Evolutionary conservation across 2,888 invertebrate genomes (phyloP).

Genomic region (Sphaerophoria rueppellii): DNA sequence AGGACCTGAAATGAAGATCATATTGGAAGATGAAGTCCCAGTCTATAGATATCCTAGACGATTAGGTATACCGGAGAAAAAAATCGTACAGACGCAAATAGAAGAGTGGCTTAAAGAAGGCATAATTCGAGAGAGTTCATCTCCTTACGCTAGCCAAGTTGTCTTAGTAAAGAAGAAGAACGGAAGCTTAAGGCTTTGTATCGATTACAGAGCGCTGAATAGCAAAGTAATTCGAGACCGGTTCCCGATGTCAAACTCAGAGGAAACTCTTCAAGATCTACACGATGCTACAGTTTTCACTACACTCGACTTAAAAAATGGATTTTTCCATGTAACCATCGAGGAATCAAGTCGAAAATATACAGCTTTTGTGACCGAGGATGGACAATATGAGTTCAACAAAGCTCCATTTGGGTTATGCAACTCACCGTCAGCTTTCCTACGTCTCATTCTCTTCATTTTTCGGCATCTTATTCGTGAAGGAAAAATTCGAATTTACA

Average conservation of each 20-base stretch:
- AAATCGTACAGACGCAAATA: not conserved
- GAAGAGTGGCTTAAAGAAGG: not conserved
- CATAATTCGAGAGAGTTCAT: constrained; percentile 1
- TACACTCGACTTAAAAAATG: too few relatives aligned
- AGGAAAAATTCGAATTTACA: constrained; percentile 6
- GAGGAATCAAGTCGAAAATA: constrained; percentile 9
- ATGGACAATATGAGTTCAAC: constrained; percentile 2
- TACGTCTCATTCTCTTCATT: constrained; percentile 3
- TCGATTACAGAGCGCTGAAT: constrained; percentile 70
- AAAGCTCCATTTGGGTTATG: not conserved
- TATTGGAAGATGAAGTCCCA: constrained; percentile 11
- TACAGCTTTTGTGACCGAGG: constrained; percentile 9
- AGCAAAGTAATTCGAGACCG: constrained; percentile 31
- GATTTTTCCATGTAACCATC: not conserved
- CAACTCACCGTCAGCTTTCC: too few relatives aligned
- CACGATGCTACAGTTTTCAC: constrained; percentile 62
- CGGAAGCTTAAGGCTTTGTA: constrained; percentile 4
- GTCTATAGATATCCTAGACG: not conserved
- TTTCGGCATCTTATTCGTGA: not conserved
- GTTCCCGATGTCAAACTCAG: constrained; percentile 35
- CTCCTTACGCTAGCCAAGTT: constrained; percentile 8
- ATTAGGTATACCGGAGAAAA: constrained; percentile 8
- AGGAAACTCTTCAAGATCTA: constrained; percentile 55
- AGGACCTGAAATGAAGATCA: constrained; percentile 12
- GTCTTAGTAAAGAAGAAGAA: constrained; percentile 12